phyloP scores from a whole-genome alignment of 2,888 invertebrate species.

The Lasius fuliginosus region DNA sequence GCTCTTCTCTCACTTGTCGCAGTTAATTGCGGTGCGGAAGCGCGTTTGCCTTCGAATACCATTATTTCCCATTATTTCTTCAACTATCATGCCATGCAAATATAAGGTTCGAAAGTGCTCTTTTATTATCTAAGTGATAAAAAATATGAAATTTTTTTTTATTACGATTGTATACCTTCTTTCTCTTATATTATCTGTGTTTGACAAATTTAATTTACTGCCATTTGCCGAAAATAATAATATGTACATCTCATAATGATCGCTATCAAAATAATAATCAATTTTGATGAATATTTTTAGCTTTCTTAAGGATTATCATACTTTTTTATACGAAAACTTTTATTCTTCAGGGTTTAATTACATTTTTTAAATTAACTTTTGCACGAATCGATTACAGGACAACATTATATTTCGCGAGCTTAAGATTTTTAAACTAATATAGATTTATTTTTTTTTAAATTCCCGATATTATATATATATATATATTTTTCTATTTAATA shows the following conservation, averaged over 20 bases:
- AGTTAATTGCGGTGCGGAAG: neutral
- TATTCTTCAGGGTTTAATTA: slow-evolving; percentile 8
- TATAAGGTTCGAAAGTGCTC: neutral
- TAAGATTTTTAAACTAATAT: slow-evolving; percentile 7
- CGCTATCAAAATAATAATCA: neutral
- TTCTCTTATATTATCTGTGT: neutral
- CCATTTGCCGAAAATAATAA: neutral
- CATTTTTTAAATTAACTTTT: slow-evolving; percentile 17
- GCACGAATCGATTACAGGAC: neutral
- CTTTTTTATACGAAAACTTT: slow-evolving; percentile 8
- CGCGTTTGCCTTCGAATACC: neutral
- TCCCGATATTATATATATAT: neutral
- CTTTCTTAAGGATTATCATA: slow-evolving; percentile 13
- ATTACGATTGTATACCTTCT: neutral
- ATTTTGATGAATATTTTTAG: slow-evolving; percentile 25
- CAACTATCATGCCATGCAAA: neutral
- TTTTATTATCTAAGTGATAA: neutral
- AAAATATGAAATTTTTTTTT: neutral
- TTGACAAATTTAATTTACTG: neutral
- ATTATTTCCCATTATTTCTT: slow-evolving; percentile 22
- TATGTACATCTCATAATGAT: neutral
- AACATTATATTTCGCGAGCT: neutral
- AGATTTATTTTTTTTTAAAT: neutral
- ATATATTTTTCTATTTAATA: neutral
- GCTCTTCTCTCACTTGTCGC: slow-evolving; percentile 6